Evolutionary conservation across 2,113 vertebrate genomes (phyloP), one percentile per base, ranked within the genome.

Genomic region (Cromileptes altivelis): DNA sequence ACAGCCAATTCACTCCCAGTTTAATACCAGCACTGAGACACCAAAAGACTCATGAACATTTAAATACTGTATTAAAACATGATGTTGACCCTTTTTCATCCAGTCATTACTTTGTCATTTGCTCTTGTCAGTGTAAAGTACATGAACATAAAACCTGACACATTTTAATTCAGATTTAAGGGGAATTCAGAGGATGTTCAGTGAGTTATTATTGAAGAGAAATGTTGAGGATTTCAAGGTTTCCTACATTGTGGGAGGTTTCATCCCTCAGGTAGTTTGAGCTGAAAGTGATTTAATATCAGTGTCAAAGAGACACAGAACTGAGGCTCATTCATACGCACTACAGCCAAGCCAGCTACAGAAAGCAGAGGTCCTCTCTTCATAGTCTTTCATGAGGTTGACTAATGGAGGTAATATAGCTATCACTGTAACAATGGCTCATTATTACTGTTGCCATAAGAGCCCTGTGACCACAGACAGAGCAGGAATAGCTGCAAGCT

Each of bases 261-360:
- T 86, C 40, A 55, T 60, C 53, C 83, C 81, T 83, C 55, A 19
- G 5, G 50, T 69, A 61, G 53, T 77, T 67, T 76, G 63, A 50
- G 53, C 74, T 80, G 18, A 80, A 72, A 72, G 42, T 90, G 80
- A 88, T 87, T 87, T 87, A 89, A 84, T 88, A 78, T 88, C 85
- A 71, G 62, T 85, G 85, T 90, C 80, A 86, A 89, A 90, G 78
- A 79, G 53, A 56, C 33, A 6, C 53, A 86, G 79, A 88, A 85
- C 73, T 83, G 84, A 87, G 72, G 74, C 78, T 78, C 74, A 84
- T 84, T 88, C 74, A 82, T 80, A 13, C 57, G 15, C 33, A 58
- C 75, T 42, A n/a, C 64, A 70, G 80, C 74, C 68, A 73, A 75
- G 76, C 69, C 50, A 55, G 23, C 49, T 63, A 11, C 56, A 75